A percentile compares a stretch with the other conserved stretches of the same genome.
Conservation (phyloP, 2,888 invertebrate species). For the Carpatolechia fugitivella region DNA sequence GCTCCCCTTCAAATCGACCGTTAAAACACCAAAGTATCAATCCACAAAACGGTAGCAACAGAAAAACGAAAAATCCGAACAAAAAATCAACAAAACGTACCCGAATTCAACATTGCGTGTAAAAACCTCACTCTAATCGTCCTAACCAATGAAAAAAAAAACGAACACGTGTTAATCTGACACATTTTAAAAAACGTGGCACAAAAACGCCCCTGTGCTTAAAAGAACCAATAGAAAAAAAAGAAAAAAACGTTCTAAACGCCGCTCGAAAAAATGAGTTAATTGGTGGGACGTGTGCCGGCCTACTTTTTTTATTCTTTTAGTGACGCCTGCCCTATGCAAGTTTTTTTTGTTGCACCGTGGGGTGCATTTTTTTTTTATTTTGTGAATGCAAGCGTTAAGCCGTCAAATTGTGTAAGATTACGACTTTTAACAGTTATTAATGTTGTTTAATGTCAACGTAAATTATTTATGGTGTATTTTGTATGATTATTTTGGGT, state of each 20-base stretch:
- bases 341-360: slow-evolving; percentile 36
- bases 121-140: slow-evolving; percentile 54
- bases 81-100: slow-evolving; percentile 32
- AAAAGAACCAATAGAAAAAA: slow-evolving; percentile 62
- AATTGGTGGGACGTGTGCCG: slow-evolving; percentile 72
- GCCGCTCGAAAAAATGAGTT: slow-evolving; percentile 55
- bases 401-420: slow-evolving; percentile 61
- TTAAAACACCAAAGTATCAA: slow-evolving; percentile 47
- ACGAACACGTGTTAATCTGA: slow-evolving; percentile 54
- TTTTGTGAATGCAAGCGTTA: slow-evolving; percentile 44
- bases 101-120: slow-evolving; percentile 61
- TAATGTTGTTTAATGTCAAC: too few species aligned
- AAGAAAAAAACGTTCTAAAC: slow-evolving; percentile 32
- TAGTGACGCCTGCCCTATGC: slow-evolving; percentile 39
- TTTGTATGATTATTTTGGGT: too few species aligned
- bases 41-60: slow-evolving; percentile 40
- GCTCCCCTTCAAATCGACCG: slow-evolving; percentile 2
- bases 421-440: slow-evolving; percentile 51
- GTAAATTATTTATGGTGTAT: too few species aligned
- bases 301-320: slow-evolving; percentile 55
- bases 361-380: slow-evolving; percentile 73
- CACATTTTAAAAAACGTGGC: slow-evolving; percentile 46
- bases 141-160: slow-evolving; percentile 42
- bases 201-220: slow-evolving; percentile 61
- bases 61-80: slow-evolving; percentile 23